Base-by-base conservation (phyloP, 2,888 invertebrate genomes). In the Rhodophaea formosa region DNA sequence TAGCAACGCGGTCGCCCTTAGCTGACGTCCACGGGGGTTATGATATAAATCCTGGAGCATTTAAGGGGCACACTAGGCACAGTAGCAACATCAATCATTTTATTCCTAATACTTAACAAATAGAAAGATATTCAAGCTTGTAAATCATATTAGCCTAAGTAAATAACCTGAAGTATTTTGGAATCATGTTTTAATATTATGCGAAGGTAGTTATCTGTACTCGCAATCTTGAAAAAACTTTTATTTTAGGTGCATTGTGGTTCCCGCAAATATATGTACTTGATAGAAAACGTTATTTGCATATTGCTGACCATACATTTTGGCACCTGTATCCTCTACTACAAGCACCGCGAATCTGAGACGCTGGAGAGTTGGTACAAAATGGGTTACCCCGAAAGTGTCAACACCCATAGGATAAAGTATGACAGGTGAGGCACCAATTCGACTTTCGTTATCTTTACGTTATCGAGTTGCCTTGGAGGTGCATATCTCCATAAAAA, bases 291-390 rank as follows among this genome's bases (percentile, higher is more conserved):
- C 60, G 47, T 77, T 0, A 6, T 80, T 1, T 57, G 71, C 0
- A 65, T 75, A 0, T 0, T 59, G 3, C 64, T 90, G 51, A 61
- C 82, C 0, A 63, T 88, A 0, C 90, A 90, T 43, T 80, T 77
- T 0, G 57, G 69, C 29, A 72, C 87, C 0, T 89, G 89, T 52
- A 8, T 86, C 0, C 88, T 88, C 88, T 87, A 74, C 62, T 56
- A 63, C 0, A 47, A 79, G 12, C 77, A 83, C 23, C 53, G 59
- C 6, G 29, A 62, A 0, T 47, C 59, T 0, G 29, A 59, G 0
- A 8, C 61, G 14, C 53, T 49, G 0, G 63, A 71, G 1, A 56
- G 61, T 1, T 79, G 77, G 76, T 65, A 74, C 44, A 57, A 68
- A 0, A 61, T 82, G 0, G 80, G 82, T 0, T 88, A 77, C 54